Evolutionary conservation across 1,140 invertebrate genomes (phyloP).

Genomic region (Proales similis): DNA sequence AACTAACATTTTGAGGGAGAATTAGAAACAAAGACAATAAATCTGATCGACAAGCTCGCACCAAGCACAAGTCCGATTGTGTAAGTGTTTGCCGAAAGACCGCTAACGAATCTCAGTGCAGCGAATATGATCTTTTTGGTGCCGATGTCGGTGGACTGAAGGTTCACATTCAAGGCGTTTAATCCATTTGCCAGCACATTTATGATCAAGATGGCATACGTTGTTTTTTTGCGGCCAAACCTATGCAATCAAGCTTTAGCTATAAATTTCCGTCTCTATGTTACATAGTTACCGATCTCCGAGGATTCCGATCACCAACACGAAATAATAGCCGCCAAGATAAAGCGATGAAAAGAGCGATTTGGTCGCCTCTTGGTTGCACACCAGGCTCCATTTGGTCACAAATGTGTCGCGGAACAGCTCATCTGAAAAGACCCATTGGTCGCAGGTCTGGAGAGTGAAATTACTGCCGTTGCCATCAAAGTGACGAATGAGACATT

Average conservation of each 20-base stretch:
- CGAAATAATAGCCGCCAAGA: conserved; percentile 17
- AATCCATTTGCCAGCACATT: conserved; percentile 4
- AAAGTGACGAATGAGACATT: no score
- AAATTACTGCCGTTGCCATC: conserved; percentile 13
- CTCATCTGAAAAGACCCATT: conserved; percentile 31
- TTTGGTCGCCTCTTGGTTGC: background rate
- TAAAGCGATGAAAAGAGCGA: conserved; percentile 24
- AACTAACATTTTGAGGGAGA: background rate
- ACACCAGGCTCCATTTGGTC: conserved; percentile 32
- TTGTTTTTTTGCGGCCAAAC: conserved; percentile 27
- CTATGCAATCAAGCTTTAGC: background rate
- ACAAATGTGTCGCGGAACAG: conserved; percentile 9
- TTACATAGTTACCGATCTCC: background rate
- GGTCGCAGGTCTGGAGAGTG: background rate
- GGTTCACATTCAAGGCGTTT: background rate
- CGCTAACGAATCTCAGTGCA: conserved; percentile 1
- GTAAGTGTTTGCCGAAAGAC: conserved; percentile 26
- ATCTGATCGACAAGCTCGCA: background rate
- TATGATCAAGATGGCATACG: conserved; percentile 6
- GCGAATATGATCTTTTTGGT: conserved; percentile 3
- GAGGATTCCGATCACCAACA: conserved; percentile 19
- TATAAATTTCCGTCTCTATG: background rate
- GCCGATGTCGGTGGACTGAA: background rate
- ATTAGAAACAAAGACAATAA: no score
- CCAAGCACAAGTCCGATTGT: conserved; percentile 1